Evolutionary conservation across 2,113 vertebrate genomes (phyloP).

Genomic region (Trachemys scripta): DNA sequence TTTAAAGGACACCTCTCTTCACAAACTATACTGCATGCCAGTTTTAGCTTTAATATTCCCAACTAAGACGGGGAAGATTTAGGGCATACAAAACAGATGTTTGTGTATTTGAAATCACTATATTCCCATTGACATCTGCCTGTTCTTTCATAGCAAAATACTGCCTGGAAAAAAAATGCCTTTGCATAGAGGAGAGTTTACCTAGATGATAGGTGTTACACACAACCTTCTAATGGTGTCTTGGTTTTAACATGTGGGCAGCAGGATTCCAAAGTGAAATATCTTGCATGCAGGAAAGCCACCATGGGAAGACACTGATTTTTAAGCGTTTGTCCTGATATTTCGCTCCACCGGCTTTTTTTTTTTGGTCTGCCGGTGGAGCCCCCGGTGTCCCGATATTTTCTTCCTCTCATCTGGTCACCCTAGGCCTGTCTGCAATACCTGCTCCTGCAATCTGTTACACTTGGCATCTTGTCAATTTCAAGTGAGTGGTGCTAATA

Average conservation of each 20-base stretch:
- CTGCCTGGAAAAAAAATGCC: neutral
- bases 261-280: neutral
- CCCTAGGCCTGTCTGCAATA: neutral
- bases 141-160: neutral
- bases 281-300: neutral
- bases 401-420: no score
- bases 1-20: neutral
- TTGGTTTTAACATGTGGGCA: neutral
- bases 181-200: neutral
- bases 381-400: no score
- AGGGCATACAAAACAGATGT: neutral
- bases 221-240: neutral
- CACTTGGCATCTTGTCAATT: neutral
- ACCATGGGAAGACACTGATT: neutral
- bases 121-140: neutral
- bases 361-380: no score
- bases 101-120: conserved; percentile 4
- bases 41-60: neutral
- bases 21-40: neutral
- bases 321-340: no score
- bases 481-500: neutral
- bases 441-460: neutral
- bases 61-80: neutral
- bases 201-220: neutral
- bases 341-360: no score